Evolutionary conservation across 2,888 invertebrate species (phyloP), one percentile per base, ranked within the genome.

Genomic region (Gnatocerus cornutus): DNA sequence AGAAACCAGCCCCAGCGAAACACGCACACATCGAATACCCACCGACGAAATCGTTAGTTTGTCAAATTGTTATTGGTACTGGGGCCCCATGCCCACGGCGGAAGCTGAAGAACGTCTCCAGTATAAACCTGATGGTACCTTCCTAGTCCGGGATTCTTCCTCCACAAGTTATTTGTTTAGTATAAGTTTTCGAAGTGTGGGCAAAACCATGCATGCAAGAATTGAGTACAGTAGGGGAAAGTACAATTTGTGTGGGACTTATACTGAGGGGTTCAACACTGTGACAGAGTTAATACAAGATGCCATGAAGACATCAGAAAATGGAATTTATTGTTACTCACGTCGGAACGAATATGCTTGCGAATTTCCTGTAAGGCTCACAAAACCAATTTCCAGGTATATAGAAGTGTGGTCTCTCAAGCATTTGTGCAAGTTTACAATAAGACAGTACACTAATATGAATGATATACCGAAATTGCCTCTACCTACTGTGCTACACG

Each of bases 71-170:
- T 90, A 90, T 43, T 94, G 94, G 93, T 94, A 94, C 82, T 95
- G 94, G 94, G 94, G 94, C 10, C 91, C 93, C 58, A 88, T 94
- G 74, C 89, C 91, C 0, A 88, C 91, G 73, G 87, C 88, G 37
- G 91, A 92, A 81, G 93, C 94, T 0, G 92, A 93, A 81, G 87
- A 88, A 63, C 90, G 90, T 79, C 84, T 94, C 29, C 84, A 87
- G 53, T 89, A 89, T 70, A 90, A 90, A 80, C 90, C 91, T 5
- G 92, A 93, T 77, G 94, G 94, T 33, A 89, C 93, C 9, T 94
- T 94, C 84, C 84, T 94, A 68, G 91, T 94, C 3, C 87, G 93
- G n/a, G 93, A 94, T 82, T 93, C 93, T 1, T 91, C 92, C 13
- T 91, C 92, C 63, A 88, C 89, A 75, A 87, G 88, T 70, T 90